These are phyloP conservation scores for Zaprionus ghesquierei DNA, from an alignment of 1,140 invertebrate species.

Conservation along the genomic window DNA sequence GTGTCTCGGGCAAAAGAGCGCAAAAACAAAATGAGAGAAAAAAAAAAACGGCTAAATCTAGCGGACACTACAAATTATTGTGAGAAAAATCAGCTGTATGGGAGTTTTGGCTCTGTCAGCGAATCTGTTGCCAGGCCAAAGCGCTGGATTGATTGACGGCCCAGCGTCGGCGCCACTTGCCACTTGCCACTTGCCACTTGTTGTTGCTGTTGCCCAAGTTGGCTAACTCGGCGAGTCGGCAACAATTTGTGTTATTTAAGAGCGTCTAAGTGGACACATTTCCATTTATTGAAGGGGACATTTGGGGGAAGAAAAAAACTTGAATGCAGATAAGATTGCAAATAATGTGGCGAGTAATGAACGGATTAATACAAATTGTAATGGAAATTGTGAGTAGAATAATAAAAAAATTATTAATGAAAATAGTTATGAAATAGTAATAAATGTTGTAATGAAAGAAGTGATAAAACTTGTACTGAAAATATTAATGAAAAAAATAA, in stretches of 20 bases:
- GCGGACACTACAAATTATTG: constrained; percentile 73
- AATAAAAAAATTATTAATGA: too few relatives aligned
- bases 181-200: background rate
- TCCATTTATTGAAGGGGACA: background rate
- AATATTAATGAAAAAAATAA: too few relatives aligned
- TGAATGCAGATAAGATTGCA: background rate
- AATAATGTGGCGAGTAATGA: background rate
- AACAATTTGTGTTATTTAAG: constrained; percentile 7
- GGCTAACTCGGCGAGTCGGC: background rate
- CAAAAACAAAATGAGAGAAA: constrained; percentile 29
- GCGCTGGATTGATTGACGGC: constrained; percentile 38
- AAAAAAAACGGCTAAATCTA: constrained; percentile 44
- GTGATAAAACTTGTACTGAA: too few relatives aligned
- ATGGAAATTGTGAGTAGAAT: too few relatives aligned
- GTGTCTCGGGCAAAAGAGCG: constrained; percentile 51
- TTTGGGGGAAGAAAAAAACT: background rate
- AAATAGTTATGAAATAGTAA: too few relatives aligned
- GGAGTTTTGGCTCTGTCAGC: constrained; percentile 36
- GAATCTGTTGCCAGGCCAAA: constrained; percentile 28
- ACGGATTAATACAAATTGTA: too few relatives aligned
- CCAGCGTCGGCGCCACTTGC: constrained; percentile 11
- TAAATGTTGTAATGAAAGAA: too few relatives aligned
- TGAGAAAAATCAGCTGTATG: constrained; percentile 75
- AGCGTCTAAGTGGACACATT: background rate
- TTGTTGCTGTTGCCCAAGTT: background rate